A percentile compares a stretch with the other conserved stretches of the same genome.
Evolutionary conservation across 2,797 vertebrate genomes (phyloP).

Genomic region (Microctenopoma stevenorrisi): DNA sequence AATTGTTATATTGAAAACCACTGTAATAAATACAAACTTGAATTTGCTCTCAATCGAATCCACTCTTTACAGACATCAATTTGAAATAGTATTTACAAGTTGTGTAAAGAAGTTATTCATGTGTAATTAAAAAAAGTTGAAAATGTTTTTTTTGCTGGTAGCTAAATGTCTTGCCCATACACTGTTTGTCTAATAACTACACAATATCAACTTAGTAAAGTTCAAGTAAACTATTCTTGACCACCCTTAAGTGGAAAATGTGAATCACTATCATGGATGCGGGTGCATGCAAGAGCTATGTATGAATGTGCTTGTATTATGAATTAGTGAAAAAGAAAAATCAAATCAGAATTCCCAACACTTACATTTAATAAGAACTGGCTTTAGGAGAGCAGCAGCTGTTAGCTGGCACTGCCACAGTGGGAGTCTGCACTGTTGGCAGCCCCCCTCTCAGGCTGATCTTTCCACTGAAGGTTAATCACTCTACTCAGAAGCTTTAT

Average conservation of each 20-base stretch:
- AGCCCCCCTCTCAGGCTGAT: slow-evolving; percentile 81
- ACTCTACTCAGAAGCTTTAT: slow-evolving; percentile 66
- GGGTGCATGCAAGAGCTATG: background rate
- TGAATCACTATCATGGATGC: background rate
- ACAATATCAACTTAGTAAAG: background rate
- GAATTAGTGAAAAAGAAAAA: background rate
- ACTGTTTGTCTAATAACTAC: background rate
- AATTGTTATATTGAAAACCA: background rate
- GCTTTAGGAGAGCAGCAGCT: slow-evolving; percentile 64
- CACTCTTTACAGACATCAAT: background rate
- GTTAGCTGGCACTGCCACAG: slow-evolving; percentile 73
- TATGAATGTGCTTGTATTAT: background rate
- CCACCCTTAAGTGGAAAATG: background rate
- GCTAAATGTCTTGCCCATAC: too few relatives aligned
- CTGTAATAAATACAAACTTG: too few relatives aligned
- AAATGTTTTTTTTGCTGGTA: background rate
- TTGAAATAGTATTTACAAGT: too few relatives aligned
- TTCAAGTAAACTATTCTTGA: background rate
- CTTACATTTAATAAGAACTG: slow-evolving; percentile 37
- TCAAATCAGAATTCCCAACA: slow-evolving; percentile 34
- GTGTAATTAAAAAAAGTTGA: background rate
- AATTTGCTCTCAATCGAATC: background rate
- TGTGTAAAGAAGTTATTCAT: background rate
- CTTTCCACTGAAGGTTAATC: slow-evolving; percentile 87
- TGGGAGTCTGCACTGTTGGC: slow-evolving; percentile 74